These are phyloP conservation scores for Lacerta viridis DNA, from an alignment of 2,797 vertebrate genomes.

Conservation along the genomic window DNA sequence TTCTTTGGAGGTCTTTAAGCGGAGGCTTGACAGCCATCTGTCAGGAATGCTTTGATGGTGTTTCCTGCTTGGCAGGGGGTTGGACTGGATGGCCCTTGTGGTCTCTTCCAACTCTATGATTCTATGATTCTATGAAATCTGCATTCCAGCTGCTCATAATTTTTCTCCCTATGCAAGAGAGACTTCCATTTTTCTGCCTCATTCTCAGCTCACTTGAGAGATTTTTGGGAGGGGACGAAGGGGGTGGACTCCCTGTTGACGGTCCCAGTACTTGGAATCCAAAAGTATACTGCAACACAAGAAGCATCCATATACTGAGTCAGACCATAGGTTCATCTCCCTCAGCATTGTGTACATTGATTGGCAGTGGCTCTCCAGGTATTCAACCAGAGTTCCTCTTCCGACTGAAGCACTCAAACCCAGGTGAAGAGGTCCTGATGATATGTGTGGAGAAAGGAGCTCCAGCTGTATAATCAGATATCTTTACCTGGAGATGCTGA, in stretches of 20 bases:
- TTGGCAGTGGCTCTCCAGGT: too few species aligned
- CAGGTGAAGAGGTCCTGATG: not conserved
- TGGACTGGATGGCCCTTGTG: too few species aligned
- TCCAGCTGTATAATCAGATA: not conserved
- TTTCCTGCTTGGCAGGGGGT: too few species aligned
- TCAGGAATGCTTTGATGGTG: too few species aligned
- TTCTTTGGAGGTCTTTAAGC: too few species aligned
- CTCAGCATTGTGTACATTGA: not conserved
- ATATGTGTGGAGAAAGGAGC: not conserved
- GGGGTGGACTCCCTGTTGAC: not conserved
- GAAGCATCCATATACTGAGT: not conserved
- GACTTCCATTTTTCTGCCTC: too few species aligned
- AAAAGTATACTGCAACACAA: not conserved
- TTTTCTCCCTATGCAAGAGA: too few species aligned
- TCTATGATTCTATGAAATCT: too few species aligned
- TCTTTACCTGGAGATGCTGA: not conserved
- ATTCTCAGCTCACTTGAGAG: too few species aligned
- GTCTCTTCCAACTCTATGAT: too few species aligned
- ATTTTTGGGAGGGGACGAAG: not conserved
- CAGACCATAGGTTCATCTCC: not conserved
- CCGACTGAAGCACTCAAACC: not conserved
- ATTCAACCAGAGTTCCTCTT: not conserved
- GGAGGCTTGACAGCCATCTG: too few species aligned
- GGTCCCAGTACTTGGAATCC: not conserved
- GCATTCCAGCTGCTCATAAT: too few species aligned